Percentiles rank a stretch among this genome's conserved stretches.
These are phyloP conservation scores for Bufo bufo DNA, from an alignment of 2,113 vertebrate genomes.

Conservation along the genomic window DNA sequence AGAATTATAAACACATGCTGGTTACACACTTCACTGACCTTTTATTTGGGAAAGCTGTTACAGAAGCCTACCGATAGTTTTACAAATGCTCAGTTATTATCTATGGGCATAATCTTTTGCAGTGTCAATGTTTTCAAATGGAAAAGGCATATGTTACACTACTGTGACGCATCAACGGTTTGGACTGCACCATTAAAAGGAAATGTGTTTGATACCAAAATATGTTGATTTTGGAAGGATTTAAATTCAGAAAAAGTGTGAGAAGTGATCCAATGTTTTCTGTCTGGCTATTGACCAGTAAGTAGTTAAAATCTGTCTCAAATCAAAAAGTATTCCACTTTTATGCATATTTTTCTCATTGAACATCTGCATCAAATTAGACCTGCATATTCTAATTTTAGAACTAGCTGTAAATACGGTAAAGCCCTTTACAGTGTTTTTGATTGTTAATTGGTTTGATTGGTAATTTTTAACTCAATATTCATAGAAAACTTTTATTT, in stretches of 20 bases:
- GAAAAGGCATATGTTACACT: neutral
- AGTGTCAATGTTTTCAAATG: neutral
- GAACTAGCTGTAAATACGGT: neutral
- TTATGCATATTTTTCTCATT: neutral
- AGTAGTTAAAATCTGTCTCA: neutral
- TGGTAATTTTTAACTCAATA: neutral
- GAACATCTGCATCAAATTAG: neutral
- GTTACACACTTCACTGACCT: neutral
- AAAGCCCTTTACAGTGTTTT: neutral
- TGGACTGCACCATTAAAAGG: neutral
- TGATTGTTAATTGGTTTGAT: neutral
- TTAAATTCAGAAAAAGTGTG: neutral
- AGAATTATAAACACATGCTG: neutral
- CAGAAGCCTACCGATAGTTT: neutral
- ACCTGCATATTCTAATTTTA: neutral
- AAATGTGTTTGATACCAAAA: neutral
- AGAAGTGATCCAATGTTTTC: neutral
- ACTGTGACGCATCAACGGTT: neutral
- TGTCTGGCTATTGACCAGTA: neutral
- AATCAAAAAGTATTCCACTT: neutral
- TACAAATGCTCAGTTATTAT: neutral
- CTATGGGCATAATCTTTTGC: neutral
- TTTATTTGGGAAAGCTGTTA: neutral
- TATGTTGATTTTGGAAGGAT: neutral
- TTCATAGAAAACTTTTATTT: too few relatives aligned